These are phyloP conservation scores for Lepidurus couesii DNA, from an alignment of 1,140 invertebrate genomes.

Conservation along the genomic window DNA sequence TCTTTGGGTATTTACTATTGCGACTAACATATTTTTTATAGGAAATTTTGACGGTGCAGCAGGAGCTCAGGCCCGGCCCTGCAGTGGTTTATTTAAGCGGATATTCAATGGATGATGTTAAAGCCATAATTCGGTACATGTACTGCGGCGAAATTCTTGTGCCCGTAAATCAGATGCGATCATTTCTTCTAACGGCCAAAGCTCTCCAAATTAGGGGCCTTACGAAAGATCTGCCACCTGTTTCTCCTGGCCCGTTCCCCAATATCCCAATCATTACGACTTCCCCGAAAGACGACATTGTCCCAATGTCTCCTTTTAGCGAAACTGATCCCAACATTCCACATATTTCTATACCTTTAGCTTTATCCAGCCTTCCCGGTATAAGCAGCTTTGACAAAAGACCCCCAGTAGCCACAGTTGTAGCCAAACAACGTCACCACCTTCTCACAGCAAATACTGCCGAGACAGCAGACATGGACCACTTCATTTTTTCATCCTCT, in stretches of 20 bases:
- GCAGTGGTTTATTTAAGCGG: constrained; percentile 3
- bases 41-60: not conserved
- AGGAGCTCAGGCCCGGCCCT: not conserved
- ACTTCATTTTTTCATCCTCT: not conserved
- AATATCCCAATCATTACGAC: not conserved
- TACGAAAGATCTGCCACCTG: not conserved
- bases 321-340: not conserved
- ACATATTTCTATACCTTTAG: not conserved
- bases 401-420: not conserved
- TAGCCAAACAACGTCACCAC: not conserved
- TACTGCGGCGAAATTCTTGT: constrained; percentile 9
- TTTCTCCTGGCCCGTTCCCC: not conserved
- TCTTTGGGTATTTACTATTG: not conserved
- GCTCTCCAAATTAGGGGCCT: not conserved
- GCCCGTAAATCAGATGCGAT: not conserved
- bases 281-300: not conserved
- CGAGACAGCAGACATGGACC: not conserved
- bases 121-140: constrained; percentile 14
- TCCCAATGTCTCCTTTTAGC: not conserved
- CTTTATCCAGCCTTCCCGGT: not conserved
- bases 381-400: not conserved
- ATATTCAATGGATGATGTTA: not conserved
- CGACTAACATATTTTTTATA: not conserved
- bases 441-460: not conserved
- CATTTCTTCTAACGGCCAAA: not conserved